Evolutionary conservation across 2,113 vertebrate genomes (phyloP).

Genomic region (Eira barbara): DNA sequence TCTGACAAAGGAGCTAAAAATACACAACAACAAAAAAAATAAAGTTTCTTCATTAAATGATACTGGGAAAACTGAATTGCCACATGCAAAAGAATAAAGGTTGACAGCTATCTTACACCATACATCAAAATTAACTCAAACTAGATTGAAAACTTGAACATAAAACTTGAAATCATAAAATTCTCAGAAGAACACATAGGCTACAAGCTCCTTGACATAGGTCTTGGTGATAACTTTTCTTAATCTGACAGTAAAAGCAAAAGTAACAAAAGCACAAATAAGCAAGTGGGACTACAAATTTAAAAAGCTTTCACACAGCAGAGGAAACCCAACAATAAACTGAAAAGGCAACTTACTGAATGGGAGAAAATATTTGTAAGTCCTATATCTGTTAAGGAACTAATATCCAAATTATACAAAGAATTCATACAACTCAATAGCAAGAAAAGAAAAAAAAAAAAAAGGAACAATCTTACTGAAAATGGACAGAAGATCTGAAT

Average conservation of each 20-base stretch:
- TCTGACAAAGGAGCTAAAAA: not conserved
- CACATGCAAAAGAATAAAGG: not conserved
- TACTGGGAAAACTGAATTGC: not conserved
- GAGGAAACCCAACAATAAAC: not conserved
- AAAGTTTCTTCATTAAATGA: not conserved
- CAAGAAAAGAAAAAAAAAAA: not conserved
- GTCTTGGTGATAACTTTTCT: not conserved
- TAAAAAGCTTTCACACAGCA: not conserved
- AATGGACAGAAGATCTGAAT: not conserved
- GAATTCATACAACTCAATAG: not conserved
- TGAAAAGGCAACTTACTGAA: not conserved
- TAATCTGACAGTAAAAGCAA: not conserved
- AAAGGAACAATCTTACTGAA: not conserved
- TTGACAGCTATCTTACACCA: not conserved
- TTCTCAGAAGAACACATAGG: not conserved
- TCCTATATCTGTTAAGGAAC: not conserved
- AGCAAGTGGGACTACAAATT: not conserved
- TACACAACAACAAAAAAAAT: not conserved
- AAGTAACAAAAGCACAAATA: not conserved
- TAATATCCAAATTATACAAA: not conserved
- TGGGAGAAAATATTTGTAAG: not conserved
- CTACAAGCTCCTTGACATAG: not conserved
- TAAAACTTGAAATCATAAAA: not conserved
- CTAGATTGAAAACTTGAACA: not conserved
- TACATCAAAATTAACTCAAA: not conserved